Evolutionary conservation across 2,888 invertebrate species (phyloP).

Genomic region (Exephanes ischioxanthus): DNA sequence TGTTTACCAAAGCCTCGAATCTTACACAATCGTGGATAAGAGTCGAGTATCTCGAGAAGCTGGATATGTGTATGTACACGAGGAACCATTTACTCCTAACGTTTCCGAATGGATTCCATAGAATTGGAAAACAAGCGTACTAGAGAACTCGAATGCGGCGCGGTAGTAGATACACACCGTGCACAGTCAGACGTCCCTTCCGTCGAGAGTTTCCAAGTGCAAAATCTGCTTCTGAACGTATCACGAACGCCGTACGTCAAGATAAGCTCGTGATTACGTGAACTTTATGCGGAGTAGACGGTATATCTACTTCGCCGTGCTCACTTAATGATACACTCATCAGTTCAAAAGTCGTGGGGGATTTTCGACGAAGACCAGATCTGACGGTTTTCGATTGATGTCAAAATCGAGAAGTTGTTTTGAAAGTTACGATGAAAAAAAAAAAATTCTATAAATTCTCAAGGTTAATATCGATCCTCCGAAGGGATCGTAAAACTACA

Average conservation of each 20-base stretch:
- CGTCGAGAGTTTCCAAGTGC: slow-evolving; percentile 42
- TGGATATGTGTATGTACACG: slow-evolving; percentile 23
- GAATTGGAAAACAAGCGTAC: slow-evolving; percentile 32
- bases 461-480: no score
- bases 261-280: not conserved
- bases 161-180: slow-evolving; percentile 38
- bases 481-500: no score
- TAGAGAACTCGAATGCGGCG: slow-evolving; percentile 17
- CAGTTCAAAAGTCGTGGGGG: not conserved
- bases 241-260: not conserved
- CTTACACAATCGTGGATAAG: not conserved
- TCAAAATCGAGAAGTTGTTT: not conserved
- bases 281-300: not conserved
- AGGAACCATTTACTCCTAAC: not conserved
- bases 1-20: not conserved
- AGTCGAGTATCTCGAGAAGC: not conserved
- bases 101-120: slow-evolving; percentile 53
- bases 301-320: not conserved
- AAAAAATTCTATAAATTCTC: no score
- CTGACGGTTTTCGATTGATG: not conserved
- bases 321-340: not conserved
- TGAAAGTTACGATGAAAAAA: no score
- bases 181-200: slow-evolving; percentile 32
- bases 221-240: slow-evolving; percentile 34
- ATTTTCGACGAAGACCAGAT: not conserved